Evolutionary conservation across 2,797 vertebrate genomes (phyloP).

Genomic region (Tragelaphus eurycerus): DNA sequence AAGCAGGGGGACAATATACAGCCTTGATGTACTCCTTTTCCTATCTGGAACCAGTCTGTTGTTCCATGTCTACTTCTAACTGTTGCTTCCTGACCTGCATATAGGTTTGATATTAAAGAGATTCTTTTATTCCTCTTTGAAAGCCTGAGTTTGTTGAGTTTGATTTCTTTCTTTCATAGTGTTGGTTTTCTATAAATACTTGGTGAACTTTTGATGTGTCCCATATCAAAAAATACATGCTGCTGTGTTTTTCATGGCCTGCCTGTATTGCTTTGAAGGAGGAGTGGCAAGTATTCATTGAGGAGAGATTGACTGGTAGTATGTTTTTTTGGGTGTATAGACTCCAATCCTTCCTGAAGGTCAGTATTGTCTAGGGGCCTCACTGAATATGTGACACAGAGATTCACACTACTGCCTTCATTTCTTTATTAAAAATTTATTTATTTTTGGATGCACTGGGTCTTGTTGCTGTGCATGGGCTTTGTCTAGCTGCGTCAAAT

Average conservation of each 20-base stretch:
- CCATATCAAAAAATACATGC: background rate
- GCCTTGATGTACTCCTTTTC: too few species aligned
- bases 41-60: too few species aligned
- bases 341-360: background rate
- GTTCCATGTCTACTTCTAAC: too few species aligned
- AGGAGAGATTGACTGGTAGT: background rate
- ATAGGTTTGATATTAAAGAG: background rate
- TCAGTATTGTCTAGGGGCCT: fast-evolving
- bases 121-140: background rate
- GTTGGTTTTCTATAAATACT: background rate
- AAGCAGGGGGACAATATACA: too few species aligned
- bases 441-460: background rate
- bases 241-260: background rate
- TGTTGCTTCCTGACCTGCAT: too few species aligned
- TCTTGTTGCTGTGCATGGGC: background rate
- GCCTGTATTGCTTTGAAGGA: background rate
- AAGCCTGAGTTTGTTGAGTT: background rate
- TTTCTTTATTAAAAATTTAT: background rate
- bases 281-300: background rate
- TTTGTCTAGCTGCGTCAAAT: background rate
- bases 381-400: fast-evolving
- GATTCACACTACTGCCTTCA: background rate
- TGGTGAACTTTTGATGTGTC: background rate
- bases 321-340: background rate
- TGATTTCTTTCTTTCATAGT: background rate